Base-by-base conservation (phyloP, 2,113 vertebrate species). In the Tupaia tana region DNA sequence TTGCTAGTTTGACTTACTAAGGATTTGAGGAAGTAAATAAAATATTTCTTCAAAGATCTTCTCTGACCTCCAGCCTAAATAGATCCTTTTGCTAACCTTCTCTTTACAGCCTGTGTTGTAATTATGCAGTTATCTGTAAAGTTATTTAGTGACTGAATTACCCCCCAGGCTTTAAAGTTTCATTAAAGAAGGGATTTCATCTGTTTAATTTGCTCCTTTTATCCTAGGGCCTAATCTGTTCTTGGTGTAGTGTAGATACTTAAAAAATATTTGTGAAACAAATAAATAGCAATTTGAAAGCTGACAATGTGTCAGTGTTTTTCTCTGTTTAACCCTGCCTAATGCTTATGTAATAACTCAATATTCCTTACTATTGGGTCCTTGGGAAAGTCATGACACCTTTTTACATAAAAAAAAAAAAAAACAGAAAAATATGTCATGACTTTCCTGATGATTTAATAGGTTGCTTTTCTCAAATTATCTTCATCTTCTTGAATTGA, bases 1-100 rank as follows among this genome's bases (percentile, higher is more conserved):
- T 96, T 93, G 29, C 22, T 25, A 86, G n/a, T 87, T 83, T 70
- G 9, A 25, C 9, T 80, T 83, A 67, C 66, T 79, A 82, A 77
- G n/a, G 16, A 74, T 73, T 18, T 67, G 59, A 73, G n/a, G 90
- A 93, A 90, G 58, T 58, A 86, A 82, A 63, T 16, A 91, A 91
- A 94, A 15, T 58, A 7, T 73, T 83, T 78, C 24, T 90, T 86
- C 6, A 25, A 58, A 78, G n/a, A 54, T 7, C 7, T 13, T 79
- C 27, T 54, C 73, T 90, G 25, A 70, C 52, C 6, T 15, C 14
- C 8, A 25, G 54, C 3, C 85, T 93, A 83, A 59, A 73, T 64
- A 92, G 16, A 58, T 13, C 7, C 20, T 34, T 31, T 80, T 64
- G 13, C 34, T 16, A 20, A 7, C 13, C 4, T 5, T 70, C 24